Conservation (phyloP, 2,797 vertebrate species). For the Cryptoblepharus egeriae region DNA sequence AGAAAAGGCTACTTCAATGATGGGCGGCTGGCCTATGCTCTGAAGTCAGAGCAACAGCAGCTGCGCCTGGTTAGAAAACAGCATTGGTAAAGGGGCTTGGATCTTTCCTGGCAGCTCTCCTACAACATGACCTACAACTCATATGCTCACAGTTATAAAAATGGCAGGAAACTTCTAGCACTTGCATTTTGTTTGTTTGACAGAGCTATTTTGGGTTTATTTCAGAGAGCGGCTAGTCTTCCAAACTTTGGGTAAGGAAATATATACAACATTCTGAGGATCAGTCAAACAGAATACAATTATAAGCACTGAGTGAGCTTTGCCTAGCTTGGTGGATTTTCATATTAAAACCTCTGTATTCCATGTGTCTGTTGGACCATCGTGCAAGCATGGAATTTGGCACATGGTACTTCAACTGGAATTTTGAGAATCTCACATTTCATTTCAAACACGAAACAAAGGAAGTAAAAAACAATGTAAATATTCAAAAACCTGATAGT, state of each 20-base stretch:
- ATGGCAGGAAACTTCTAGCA: conserved; percentile 67
- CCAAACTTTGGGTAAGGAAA: conserved; percentile 25
- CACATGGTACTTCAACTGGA: background rate
- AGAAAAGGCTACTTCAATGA: background rate
- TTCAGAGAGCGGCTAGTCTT: conserved; percentile 10
- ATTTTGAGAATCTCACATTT: conserved; percentile 13
- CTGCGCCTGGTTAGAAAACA: conserved; percentile 72
- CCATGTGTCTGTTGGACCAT: background rate
- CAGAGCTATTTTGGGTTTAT: conserved; percentile 60
- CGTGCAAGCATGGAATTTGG: background rate
- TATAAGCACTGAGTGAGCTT: conserved; percentile 3
- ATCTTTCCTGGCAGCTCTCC: conserved; percentile 72
- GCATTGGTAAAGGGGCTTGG: conserved; percentile 57
- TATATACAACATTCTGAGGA: conserved; percentile 23
- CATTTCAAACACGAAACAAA: background rate
- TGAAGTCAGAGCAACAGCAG: conserved; percentile 61
- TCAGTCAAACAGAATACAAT: conserved; percentile 46
- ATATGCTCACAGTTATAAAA: conserved; percentile 65
- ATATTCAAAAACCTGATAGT: no score
- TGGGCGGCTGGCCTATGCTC: conserved; percentile 6
- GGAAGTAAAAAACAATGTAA: background rate
- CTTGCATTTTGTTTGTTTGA: conserved; percentile 71
- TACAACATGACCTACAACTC: conserved; percentile 71
- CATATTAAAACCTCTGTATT: background rate
- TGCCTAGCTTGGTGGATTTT: conserved; percentile 28